phyloP scores from a whole-genome alignment of 2,113 vertebrate genomes.

The Alouatta palliata region DNA sequence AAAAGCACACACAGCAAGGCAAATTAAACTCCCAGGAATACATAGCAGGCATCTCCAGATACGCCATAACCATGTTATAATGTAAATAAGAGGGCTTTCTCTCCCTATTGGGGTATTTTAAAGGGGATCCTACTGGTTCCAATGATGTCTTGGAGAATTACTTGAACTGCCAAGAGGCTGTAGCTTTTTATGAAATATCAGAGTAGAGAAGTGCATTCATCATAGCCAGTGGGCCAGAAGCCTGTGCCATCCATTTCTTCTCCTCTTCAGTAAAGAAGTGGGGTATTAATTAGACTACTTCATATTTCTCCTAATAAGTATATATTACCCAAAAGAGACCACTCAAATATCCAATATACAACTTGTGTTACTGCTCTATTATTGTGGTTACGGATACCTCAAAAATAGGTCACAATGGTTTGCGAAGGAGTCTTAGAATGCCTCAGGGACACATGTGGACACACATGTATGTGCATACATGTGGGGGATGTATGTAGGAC shows the following conservation, averaged over 20 bases:
- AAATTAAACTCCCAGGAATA: not conserved
- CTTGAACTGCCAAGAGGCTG: not conserved
- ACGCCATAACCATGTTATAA: not conserved
- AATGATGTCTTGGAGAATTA: not conserved
- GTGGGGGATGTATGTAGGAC: not conserved
- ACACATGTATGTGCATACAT: not conserved
- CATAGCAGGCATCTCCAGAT: not conserved
- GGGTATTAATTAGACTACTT: not conserved
- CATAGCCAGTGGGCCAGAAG: not conserved
- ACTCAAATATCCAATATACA: not conserved
- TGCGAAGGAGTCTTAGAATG: not conserved
- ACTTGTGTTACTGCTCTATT: not conserved
- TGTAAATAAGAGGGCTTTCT: not conserved
- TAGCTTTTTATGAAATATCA: conserved; percentile 23
- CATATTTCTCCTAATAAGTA: not conserved
- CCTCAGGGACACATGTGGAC: not conserved
- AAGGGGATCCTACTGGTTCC: not conserved
- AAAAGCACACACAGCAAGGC: not conserved
- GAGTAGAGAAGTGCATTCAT: not conserved
- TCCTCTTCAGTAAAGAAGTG: not conserved
- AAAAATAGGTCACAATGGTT: not conserved
- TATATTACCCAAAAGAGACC: not conserved
- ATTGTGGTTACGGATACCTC: not conserved
- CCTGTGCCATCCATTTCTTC: not conserved
- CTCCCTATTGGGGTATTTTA: not conserved